These are phyloP conservation scores for Andrena marginata DNA, from an alignment of 2,888 invertebrate genomes.

Conservation along the genomic window DNA sequence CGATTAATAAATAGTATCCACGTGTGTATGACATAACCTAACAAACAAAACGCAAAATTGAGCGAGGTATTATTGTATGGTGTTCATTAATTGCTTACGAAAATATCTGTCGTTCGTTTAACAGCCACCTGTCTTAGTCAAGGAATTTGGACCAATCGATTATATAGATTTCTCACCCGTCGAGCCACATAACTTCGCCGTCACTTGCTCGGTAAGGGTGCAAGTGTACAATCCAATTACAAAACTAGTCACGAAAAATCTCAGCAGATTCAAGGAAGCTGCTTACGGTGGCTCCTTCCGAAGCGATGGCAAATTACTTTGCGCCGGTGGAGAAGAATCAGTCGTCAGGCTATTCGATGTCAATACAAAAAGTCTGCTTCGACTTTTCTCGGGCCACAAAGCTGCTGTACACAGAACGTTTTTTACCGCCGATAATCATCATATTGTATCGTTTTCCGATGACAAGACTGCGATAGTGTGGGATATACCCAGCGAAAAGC, in stretches of 20 bases:
- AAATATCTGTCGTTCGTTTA: constrained; percentile 31
- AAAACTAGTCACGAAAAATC: constrained; percentile 92
- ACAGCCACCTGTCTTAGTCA: constrained; percentile 93
- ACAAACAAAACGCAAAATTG: constrained; percentile 5
- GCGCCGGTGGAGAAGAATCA: constrained; percentile 96
- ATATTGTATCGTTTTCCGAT: constrained; percentile 95
- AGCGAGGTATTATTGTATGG: not conserved
- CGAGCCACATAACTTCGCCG: constrained; percentile 96
- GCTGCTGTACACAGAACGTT: constrained; percentile 93
- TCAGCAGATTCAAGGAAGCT: constrained; percentile 92
- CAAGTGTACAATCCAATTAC: constrained; percentile 95
- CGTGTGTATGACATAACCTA: constrained; percentile 70
- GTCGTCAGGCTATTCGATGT: constrained; percentile 95
- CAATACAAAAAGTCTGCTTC: constrained; percentile 91
- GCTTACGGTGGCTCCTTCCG: constrained; percentile 95
- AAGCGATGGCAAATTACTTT: constrained; percentile 92
- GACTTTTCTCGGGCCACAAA: constrained; percentile 94
- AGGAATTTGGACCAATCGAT: constrained; percentile 97
- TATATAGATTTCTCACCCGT: constrained; percentile 95
- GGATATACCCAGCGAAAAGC: constrained; percentile 95
- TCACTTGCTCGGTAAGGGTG: constrained; percentile 96
- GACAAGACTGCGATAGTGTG: constrained; percentile 95
- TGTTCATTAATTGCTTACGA: not conserved
- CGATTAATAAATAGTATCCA: constrained; percentile 33
- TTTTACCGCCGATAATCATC: constrained; percentile 92